Conservation (phyloP, 2,888 invertebrate genomes). For the Drosophila helvetica region DNA sequence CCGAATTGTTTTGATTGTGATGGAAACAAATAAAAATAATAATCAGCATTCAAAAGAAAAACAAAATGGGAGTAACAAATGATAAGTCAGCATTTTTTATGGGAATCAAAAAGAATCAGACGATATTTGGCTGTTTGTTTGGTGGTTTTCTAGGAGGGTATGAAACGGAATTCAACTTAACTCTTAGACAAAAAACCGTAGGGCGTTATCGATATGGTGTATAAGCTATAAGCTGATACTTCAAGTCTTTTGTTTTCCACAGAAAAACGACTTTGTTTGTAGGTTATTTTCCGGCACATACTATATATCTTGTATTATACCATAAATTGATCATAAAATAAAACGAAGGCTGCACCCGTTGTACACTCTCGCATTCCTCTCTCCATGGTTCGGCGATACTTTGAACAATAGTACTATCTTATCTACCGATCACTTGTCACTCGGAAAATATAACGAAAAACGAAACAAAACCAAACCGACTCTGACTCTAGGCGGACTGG, state of each 20-base stretch:
- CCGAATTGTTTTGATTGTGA: slow-evolving; percentile 36
- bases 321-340: slow-evolving; percentile 32
- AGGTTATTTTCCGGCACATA: background rate
- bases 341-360: slow-evolving; percentile 26
- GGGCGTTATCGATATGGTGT: slow-evolving; percentile 8
- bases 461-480: slow-evolving; percentile 1
- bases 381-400: background rate
- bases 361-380: background rate
- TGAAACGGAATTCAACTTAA: slow-evolving; percentile 20
- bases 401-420: slow-evolving; percentile 48
- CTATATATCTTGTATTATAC: slow-evolving; percentile 17
- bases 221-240: slow-evolving; percentile 27
- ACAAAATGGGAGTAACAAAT: slow-evolving; percentile 15
- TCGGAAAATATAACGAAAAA: slow-evolving; percentile 16
- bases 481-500: background rate
- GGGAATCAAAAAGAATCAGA: slow-evolving; percentile 3
- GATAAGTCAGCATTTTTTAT: slow-evolving; percentile 21
- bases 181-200: slow-evolving; percentile 3
- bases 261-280: slow-evolving; percentile 3
- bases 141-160: background rate
- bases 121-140: background rate
- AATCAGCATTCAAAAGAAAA: slow-evolving; percentile 26
- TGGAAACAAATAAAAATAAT: slow-evolving; percentile 19
- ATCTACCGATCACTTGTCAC: slow-evolving; percentile 39
- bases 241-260: slow-evolving; percentile 1